These are phyloP conservation scores for Philereme transversata DNA, from an alignment of 2,888 invertebrate genomes.

Conservation along the genomic window DNA sequence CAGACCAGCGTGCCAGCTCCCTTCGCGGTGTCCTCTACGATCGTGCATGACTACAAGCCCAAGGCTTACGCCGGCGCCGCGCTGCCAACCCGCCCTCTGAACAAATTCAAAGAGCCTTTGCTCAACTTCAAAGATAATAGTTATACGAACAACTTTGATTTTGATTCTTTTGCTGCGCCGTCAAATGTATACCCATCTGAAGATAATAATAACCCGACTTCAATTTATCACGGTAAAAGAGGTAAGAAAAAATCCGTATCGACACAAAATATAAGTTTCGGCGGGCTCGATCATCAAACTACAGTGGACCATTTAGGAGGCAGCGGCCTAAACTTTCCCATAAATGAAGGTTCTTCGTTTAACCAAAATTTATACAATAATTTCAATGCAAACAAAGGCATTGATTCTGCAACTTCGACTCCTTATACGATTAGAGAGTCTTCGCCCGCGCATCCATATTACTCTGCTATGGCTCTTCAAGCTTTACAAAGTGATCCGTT, in stretches of 20 bases:
- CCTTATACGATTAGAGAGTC: constrained; percentile 63
- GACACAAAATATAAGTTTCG: constrained; percentile 74
- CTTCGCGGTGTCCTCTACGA: constrained; percentile 66
- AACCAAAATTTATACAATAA: constrained; percentile 46
- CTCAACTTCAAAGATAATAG: constrained; percentile 58
- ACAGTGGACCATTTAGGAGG: constrained; percentile 68
- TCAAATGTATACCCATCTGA: constrained; percentile 61
- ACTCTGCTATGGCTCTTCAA: constrained; percentile 66
- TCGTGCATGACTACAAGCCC: constrained; percentile 71
- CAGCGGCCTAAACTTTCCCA: constrained; percentile 46
- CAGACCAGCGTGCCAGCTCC: constrained; percentile 60
- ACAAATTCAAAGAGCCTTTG: constrained; percentile 63
- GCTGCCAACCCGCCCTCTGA: constrained; percentile 41
- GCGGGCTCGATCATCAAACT: constrained; percentile 66
- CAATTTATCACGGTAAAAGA: constrained; percentile 50
- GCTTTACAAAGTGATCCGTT: constrained; percentile 61
- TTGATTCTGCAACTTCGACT: constrained; percentile 53
- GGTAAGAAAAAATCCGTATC: constrained; percentile 74
- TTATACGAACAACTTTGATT: constrained; percentile 66
- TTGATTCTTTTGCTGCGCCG: constrained; percentile 67
- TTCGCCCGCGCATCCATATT: constrained; percentile 68
- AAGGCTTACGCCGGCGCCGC: constrained; percentile 51
- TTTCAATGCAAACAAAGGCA: constrained; percentile 52
- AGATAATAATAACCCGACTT: constrained; percentile 50
- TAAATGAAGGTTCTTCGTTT: constrained; percentile 52